Evolutionary conservation across 2,888 invertebrate genomes (phyloP).

Genomic region (Rhopalosiphum nymphaeae): DNA sequence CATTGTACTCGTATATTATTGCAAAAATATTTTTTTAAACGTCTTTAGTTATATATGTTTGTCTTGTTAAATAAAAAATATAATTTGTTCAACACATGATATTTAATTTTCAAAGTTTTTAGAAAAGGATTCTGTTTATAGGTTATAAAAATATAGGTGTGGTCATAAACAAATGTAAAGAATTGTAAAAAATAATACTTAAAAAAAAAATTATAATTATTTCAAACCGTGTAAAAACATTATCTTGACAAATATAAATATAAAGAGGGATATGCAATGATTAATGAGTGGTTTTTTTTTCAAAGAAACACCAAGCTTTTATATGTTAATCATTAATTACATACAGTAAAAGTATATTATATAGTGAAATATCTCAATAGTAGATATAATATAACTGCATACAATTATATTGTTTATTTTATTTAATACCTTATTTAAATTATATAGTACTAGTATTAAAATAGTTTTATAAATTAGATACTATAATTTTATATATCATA

Average conservation of each 20-base stretch:
- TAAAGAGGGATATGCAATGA: neutral
- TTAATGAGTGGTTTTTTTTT: neutral
- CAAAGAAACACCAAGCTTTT: neutral
- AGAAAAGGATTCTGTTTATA: neutral
- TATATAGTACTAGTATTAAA: neutral
- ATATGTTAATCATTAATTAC: neutral
- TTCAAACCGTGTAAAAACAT: neutral
- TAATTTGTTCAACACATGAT: neutral
- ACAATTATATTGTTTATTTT: neutral
- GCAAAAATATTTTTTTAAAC: neutral
- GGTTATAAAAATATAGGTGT: neutral
- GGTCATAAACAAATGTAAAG: neutral
- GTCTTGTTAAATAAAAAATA: neutral
- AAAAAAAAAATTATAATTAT: neutral
- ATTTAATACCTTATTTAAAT: neutral
- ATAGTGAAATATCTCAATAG: neutral
- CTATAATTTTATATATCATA: neutral
- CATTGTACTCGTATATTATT: neutral
- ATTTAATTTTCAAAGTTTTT: neutral
- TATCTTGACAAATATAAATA: neutral
- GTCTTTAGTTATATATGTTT: neutral
- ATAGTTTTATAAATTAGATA: neutral
- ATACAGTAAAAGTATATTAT: neutral
- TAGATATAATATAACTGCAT: neutral
- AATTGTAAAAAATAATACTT: neutral